phyloP scores from a whole-genome alignment of 2,113 vertebrate species.

The Calidris pugnax region DNA sequence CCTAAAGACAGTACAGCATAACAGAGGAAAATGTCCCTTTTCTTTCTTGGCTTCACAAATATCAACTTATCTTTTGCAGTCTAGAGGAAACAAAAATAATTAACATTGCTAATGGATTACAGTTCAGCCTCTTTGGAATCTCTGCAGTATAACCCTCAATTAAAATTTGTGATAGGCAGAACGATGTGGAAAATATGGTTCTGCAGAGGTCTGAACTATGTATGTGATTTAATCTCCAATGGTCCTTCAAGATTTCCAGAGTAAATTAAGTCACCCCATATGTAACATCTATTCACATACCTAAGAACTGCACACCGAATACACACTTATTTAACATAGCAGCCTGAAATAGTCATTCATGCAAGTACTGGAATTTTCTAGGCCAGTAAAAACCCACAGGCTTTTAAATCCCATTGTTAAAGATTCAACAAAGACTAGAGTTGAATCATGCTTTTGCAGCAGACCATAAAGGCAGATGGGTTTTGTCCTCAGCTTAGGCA shows the following conservation, averaged over 20 bases:
- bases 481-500: not conserved
- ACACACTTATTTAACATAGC: fast-evolving
- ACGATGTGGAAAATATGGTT: not conserved
- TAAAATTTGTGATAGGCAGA: not conserved
- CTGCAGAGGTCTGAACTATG: not conserved
- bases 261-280: not conserved
- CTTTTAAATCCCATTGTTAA: not conserved
- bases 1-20: not conserved
- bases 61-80: not conserved
- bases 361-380: not conserved
- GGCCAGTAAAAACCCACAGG: not conserved
- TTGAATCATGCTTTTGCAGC: not conserved
- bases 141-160: not conserved
- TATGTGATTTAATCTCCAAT: not conserved
- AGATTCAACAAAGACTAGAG: not conserved
- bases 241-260: not conserved
- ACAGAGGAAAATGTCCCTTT: not conserved
- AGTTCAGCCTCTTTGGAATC: not conserved
- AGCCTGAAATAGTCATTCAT: not conserved
- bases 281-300: not conserved
- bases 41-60: not conserved
- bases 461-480: not conserved
- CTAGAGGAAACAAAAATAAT: not conserved
- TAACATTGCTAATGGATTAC: not conserved
- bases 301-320: not conserved